Conservation (phyloP, 2,113 vertebrate genomes). For the Ornithorhynchus anatinus region DNA sequence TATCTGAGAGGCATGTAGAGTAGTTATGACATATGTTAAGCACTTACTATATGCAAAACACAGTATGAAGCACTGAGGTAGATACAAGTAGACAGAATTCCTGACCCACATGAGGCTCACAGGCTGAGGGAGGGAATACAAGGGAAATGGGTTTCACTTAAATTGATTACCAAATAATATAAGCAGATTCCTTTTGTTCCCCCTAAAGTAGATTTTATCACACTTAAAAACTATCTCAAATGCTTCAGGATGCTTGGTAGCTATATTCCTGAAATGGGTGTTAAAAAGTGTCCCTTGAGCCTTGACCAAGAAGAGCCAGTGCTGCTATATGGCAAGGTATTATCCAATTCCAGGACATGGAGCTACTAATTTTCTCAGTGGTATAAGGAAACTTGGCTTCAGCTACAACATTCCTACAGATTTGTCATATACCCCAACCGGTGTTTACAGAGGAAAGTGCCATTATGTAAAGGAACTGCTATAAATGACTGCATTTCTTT, state of each 20-base stretch:
- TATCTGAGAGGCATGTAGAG: too few relatives aligned
- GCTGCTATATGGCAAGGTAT: not conserved
- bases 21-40: too few relatives aligned
- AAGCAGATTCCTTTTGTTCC: too few relatives aligned
- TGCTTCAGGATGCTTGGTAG: not conserved
- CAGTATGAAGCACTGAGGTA: too few relatives aligned
- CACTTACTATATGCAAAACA: too few relatives aligned
- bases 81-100: too few relatives aligned
- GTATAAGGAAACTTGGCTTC: not conserved
- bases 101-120: too few relatives aligned
- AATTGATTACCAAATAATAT: too few relatives aligned
- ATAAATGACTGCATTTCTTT: conserved; percentile 2
- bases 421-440: conserved; percentile 9
- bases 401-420: not conserved
- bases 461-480: not conserved
- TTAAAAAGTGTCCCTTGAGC: not conserved
- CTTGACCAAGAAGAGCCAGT: conserved; percentile 1
- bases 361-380: conserved; percentile 20
- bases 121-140: too few relatives aligned
- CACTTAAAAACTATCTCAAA: too few relatives aligned
- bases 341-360: not conserved
- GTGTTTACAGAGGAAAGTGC: not conserved
- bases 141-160: too few relatives aligned
- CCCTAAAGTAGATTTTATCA: too few relatives aligned
- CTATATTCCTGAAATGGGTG: not conserved